Conservation (phyloP, 2,113 vertebrate genomes). For the Oryzias curvinotus region DNA sequence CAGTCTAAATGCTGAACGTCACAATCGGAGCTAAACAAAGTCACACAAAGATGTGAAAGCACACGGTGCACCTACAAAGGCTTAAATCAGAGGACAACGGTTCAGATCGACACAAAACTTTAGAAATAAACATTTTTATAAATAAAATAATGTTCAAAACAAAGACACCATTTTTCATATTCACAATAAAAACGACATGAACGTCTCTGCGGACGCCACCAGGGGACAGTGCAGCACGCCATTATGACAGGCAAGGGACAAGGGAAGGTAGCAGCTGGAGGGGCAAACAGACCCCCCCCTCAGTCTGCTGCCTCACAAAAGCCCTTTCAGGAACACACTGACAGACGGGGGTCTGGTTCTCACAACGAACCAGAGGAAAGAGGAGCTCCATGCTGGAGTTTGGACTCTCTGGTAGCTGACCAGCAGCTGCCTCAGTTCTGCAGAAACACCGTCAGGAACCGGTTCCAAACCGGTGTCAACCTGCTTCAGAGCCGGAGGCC, state of each 20-base stretch:
- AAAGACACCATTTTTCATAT: constrained; percentile 21
- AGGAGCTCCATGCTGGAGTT: constrained; percentile 51
- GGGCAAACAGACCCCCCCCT: too few relatives aligned
- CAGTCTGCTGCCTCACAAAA: too few relatives aligned
- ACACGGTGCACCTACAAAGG: constrained; percentile 67
- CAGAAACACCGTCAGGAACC: too few relatives aligned
- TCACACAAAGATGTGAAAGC: constrained; percentile 39
- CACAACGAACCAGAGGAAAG: constrained; percentile 17
- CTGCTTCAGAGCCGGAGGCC: not conserved
- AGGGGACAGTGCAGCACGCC: constrained; percentile 48
- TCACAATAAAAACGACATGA: constrained; percentile 16
- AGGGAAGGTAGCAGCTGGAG: too few relatives aligned
- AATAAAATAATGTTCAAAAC: constrained; percentile 45
- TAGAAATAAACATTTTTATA: constrained; percentile 43
- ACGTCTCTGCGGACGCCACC: constrained; percentile 33
- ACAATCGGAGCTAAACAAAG: constrained; percentile 46
- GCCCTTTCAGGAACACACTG: too few relatives aligned
- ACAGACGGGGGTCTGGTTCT: constrained; percentile 16
- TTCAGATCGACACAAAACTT: constrained; percentile 43
- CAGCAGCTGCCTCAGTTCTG: constrained; percentile 85
- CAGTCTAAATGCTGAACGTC: constrained; percentile 51
- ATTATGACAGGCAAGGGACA: not conserved
- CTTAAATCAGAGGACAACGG: constrained; percentile 64
- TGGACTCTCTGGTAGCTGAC: constrained; percentile 80
- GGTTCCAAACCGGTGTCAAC: too few relatives aligned